A percentile compares a stretch with the other conserved stretches of the same genome.
These are phyloP conservation scores for Empidonax alnorum DNA, from an alignment of 2,113 vertebrate genomes.

Conservation along the genomic window DNA sequence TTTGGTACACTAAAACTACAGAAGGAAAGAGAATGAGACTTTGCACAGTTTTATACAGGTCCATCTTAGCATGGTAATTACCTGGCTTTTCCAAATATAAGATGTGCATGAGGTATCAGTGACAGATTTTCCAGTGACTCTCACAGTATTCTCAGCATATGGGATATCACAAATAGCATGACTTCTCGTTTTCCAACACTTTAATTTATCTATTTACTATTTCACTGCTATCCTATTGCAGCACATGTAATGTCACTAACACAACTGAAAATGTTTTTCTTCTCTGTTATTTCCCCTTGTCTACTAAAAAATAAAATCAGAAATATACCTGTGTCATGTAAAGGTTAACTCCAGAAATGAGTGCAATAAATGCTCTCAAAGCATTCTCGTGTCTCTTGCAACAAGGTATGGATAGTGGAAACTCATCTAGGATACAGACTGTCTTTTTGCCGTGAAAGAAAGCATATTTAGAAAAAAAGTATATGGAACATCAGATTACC, in stretches of 20 bases:
- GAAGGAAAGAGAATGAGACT: not conserved
- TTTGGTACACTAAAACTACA: not conserved
- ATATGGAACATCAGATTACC: not conserved
- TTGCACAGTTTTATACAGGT: not conserved
- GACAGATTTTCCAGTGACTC: not conserved
- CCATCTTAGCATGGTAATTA: not conserved
- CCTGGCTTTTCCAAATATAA: not conserved
- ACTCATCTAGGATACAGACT: not conserved
- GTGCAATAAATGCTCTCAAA: not conserved
- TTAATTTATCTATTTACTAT: not conserved
- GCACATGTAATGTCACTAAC: not conserved
- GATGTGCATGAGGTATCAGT: not conserved
- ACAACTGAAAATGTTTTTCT: not conserved
- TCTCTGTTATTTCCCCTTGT: not conserved
- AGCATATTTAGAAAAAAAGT: slow-evolving; percentile 7
- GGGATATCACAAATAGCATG: not conserved
- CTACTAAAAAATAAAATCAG: not conserved
- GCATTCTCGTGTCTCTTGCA: not conserved
- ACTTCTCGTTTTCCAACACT: not conserved
- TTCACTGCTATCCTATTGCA: not conserved
- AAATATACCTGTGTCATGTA: not conserved
- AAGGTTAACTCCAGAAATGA: not conserved
- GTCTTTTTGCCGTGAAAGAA: not conserved
- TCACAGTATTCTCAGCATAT: not conserved
- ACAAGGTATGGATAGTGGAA: not conserved